These are phyloP conservation scores for Mamestra configurata DNA, from an alignment of 1,140 invertebrate species.

Conservation along the genomic window DNA sequence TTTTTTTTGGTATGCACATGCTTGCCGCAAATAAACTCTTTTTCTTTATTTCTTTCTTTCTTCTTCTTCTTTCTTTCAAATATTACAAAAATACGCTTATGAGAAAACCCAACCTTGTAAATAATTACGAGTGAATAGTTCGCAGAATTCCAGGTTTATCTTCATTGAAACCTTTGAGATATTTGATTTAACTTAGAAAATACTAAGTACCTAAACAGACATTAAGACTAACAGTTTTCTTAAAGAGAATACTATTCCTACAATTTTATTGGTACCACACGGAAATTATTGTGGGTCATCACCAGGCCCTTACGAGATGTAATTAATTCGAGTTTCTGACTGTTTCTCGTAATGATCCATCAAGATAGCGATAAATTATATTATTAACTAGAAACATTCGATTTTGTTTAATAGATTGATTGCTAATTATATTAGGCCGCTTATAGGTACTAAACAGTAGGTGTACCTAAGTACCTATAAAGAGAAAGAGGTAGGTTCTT, in stretches of 20 bases:
- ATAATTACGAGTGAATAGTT: conserved; percentile 31
- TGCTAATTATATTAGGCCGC: neutral
- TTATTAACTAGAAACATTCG: no score
- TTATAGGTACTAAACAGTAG: neutral
- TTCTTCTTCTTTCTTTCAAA: no score
- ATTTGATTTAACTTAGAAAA: neutral
- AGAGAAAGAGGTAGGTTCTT: neutral
- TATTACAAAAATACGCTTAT: conserved; percentile 24
- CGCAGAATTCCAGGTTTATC: neutral
- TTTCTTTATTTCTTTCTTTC: no score
- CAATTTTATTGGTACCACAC: neutral
- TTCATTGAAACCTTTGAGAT: neutral
- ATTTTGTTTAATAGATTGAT: neutral
- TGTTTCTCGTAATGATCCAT: neutral
- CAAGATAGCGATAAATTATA: no score
- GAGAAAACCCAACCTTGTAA: conserved; percentile 8
- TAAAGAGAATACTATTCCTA: no score
- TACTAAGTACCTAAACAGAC: no score
- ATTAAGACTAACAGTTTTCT: no score
- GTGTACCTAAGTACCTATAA: neutral
- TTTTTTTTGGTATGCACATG: no score
- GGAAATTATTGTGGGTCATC: neutral
- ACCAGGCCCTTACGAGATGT: neutral
- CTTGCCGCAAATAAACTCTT: no score
- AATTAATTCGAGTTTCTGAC: neutral